Evolutionary conservation across 1,140 invertebrate genomes (phyloP).

Genomic region (Neomicropteryx cornuta): DNA sequence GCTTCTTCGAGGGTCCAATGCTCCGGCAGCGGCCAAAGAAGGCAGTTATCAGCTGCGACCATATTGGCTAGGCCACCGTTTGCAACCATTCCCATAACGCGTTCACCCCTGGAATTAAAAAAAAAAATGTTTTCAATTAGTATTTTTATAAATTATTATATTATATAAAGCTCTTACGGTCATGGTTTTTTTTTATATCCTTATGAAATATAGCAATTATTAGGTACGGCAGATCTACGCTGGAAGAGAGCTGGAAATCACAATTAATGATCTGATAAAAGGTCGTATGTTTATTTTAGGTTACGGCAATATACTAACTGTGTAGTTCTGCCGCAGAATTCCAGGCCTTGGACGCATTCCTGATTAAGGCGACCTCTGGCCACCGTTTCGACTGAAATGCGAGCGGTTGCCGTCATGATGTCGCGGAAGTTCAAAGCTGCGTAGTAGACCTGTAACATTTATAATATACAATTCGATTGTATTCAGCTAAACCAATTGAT

Average conservation of each 20-base stretch:
- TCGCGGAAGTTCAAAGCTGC: conserved; percentile 67
- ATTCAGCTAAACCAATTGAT: background rate
- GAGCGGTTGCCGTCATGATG: conserved; percentile 66
- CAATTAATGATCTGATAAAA: too few species aligned
- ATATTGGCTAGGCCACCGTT: conserved; percentile 49
- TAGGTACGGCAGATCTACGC: too few species aligned
- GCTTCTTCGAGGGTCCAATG: conserved; percentile 79
- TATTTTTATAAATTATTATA: too few species aligned
- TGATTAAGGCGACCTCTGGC: conserved; percentile 43
- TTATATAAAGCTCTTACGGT: too few species aligned
- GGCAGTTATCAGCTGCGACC: conserved; percentile 42
- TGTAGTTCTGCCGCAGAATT: conserved; percentile 51
- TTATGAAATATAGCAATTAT: too few species aligned
- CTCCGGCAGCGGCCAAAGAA: conserved; percentile 71
- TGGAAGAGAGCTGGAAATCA: too few species aligned
- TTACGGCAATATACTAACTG: too few species aligned
- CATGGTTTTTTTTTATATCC: too few species aligned
- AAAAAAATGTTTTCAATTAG: background rate
- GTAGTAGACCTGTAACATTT: conserved; percentile 42
- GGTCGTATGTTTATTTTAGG: too few species aligned
- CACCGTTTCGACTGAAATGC: conserved; percentile 51
- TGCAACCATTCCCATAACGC: conserved; percentile 58
- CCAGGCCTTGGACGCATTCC: conserved; percentile 61
- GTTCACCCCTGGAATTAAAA: conserved; percentile 37
- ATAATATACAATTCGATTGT: background rate